These are phyloP conservation scores for Teleopsis dalmanni DNA, from an alignment of 1,140 invertebrate genomes.

Conservation along the genomic window DNA sequence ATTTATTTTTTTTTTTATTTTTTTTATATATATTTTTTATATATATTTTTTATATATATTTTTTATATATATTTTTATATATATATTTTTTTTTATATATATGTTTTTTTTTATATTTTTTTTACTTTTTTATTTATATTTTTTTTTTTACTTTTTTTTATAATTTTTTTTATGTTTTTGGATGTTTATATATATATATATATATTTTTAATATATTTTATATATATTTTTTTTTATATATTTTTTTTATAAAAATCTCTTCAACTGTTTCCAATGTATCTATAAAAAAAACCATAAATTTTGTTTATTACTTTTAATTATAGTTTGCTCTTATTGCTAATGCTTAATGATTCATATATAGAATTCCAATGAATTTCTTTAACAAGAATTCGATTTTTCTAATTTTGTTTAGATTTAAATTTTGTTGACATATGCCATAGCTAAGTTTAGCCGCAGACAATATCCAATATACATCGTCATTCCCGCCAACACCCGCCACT, in stretches of 20 bases:
- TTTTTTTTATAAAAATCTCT: not conserved
- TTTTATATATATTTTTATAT: not conserved
- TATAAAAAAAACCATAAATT: not conserved
- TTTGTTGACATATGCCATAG: too few species aligned
- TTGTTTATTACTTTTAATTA: not conserved
- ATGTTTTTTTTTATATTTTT: not conserved
- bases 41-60: not conserved
- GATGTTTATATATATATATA: not conserved
- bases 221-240: not conserved
- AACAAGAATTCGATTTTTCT: too few species aligned
- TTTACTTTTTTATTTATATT: not conserved
- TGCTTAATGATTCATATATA: too few species aligned
- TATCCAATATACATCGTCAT: too few species aligned
- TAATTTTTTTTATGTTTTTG: not conserved
- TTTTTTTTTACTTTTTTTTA: not conserved
- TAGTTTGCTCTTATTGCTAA: not conserved
- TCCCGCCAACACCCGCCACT: too few species aligned
- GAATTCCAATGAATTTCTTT: too few species aligned
- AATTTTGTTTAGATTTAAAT: too few species aligned
- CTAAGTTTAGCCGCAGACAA: too few species aligned
- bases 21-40: not conserved
- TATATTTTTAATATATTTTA: not conserved
- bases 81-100: not conserved
- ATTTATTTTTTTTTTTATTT: not conserved
- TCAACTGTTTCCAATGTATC: not conserved